Evolutionary conservation across 2,888 invertebrate genomes (phyloP).

Genomic region (Tenthredo amoena): DNA sequence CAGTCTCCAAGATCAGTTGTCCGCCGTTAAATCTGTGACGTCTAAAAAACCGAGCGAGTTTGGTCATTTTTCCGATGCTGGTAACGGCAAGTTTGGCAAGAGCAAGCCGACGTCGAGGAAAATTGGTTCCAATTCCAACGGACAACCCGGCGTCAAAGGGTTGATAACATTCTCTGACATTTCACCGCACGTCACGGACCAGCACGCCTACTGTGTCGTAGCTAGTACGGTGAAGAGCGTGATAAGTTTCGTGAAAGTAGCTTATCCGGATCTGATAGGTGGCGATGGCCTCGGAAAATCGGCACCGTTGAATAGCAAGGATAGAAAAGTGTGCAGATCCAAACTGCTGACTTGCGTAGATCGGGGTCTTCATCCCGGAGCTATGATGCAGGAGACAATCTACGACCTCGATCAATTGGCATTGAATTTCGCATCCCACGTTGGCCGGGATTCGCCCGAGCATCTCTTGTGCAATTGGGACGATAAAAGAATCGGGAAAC

Average conservation of each 20-base stretch:
- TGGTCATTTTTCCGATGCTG: not conserved
- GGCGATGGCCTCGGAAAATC: conserved; percentile 80
- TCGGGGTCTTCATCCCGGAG: conserved; percentile 83
- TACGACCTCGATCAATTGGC: conserved; percentile 84
- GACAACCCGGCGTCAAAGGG: conserved; percentile 31
- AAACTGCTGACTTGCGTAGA: conserved; percentile 85
- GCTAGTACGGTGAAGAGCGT: conserved; percentile 83
- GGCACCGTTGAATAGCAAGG: conserved; percentile 82
- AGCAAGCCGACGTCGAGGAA: conserved; percentile 22
- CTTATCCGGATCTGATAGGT: conserved; percentile 87
- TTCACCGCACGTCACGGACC: conserved; percentile 55
- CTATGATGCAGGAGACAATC: conserved; percentile 83
- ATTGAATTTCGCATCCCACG: conserved; percentile 59
- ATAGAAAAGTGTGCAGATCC: conserved; percentile 80
- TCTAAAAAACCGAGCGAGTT: conserved; percentile 47
- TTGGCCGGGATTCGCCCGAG: conserved; percentile 51
- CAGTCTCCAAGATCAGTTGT: conserved; percentile 79
- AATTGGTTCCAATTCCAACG: conserved; percentile 16
- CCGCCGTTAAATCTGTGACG: conserved; percentile 74
- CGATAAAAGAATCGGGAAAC: conserved; percentile 66
- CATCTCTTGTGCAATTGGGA: conserved; percentile 68
- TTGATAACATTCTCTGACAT: conserved; percentile 60
- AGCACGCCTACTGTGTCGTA: conserved; percentile 79
- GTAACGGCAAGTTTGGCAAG: conserved; percentile 47
- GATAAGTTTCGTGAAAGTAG: conserved; percentile 86